Conservation (phyloP, 92 coral and sea anemone species). For the Phenganax marumi region DNA sequence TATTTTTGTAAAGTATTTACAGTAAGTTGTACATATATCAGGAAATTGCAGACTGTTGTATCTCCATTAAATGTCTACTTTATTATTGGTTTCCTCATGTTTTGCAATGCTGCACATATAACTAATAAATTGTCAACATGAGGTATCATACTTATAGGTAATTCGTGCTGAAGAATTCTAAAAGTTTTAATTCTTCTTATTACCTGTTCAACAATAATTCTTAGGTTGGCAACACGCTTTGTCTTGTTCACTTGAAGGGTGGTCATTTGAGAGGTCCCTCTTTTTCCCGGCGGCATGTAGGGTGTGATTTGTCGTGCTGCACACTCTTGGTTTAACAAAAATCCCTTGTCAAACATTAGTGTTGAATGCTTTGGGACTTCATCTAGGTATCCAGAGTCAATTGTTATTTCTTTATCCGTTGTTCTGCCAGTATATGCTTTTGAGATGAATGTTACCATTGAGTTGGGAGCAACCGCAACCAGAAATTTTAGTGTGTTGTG, state of each 20-base stretch:
- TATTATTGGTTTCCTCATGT: constrained; percentile 3
- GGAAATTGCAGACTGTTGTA: constrained; percentile 7
- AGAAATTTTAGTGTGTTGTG: constrained; percentile 3
- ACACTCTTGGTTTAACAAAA: constrained; percentile 2
- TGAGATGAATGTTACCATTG: neutral
- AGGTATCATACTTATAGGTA: neutral
- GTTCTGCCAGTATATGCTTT: constrained; percentile 2
- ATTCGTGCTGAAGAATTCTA: constrained; percentile 6
- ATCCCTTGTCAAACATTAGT: neutral
- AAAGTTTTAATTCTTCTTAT: constrained; percentile 3
- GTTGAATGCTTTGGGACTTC: constrained; percentile 4
- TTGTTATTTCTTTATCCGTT: constrained; percentile 1
- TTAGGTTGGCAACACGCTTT: constrained; percentile 4
- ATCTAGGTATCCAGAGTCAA: constrained; percentile 3
- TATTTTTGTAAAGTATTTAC: constrained; percentile 4
- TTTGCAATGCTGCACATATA: neutral
- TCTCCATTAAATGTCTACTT: constrained; percentile 6
- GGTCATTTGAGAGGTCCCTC: constrained; percentile 6
- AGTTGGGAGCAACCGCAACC: constrained; percentile 10
- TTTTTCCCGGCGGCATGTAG: constrained; percentile 3
- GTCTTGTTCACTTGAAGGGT: constrained; percentile 8
- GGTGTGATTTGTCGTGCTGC: constrained; percentile 5
- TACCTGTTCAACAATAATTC: neutral
- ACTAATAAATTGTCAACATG: neutral
- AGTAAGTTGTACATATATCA: neutral